These are phyloP conservation scores for Paracanthobrama guichenoti DNA, from an alignment of 2,113 vertebrate species.

Conservation along the genomic window DNA sequence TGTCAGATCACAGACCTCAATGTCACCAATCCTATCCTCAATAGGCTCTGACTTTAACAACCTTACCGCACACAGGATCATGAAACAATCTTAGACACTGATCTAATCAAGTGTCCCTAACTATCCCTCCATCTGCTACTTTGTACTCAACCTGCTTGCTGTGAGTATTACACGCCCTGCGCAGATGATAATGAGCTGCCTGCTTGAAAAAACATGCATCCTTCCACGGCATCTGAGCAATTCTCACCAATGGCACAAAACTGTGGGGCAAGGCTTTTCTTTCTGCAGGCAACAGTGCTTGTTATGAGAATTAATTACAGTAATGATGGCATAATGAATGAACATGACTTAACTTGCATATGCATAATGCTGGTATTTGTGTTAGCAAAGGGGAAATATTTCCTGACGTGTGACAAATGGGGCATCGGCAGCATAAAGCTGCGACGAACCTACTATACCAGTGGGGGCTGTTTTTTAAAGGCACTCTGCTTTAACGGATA, in stretches of 20 bases:
- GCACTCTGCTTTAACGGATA: not conserved
- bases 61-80: slow-evolving; percentile 35
- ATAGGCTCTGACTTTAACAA: slow-evolving; percentile 31
- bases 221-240: slow-evolving; percentile 12
- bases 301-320: slow-evolving; percentile 42
- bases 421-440: not conserved
- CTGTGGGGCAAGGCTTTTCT: slow-evolving; percentile 17
- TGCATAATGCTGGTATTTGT: slow-evolving; percentile 23
- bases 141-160: not conserved
- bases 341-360: slow-evolving; percentile 43
- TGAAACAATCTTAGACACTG: slow-evolving; percentile 38
- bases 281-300: slow-evolving; percentile 27
- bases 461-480: slow-evolving; percentile 2
- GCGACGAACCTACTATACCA: not conserved
- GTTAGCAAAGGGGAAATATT: slow-evolving; percentile 3
- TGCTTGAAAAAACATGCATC: not conserved
- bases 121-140: slow-evolving; percentile 42
- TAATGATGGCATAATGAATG: slow-evolving; percentile 42
- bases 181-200: slow-evolving; percentile 26
- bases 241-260: slow-evolving; percentile 17
- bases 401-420: slow-evolving; percentile 7
- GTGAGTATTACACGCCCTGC: not conserved
- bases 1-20: not conserved
- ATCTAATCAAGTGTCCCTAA: slow-evolving; percentile 31
- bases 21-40: not conserved